Conservation (phyloP, 2,797 vertebrate species). For the Vultur gryphus region DNA sequence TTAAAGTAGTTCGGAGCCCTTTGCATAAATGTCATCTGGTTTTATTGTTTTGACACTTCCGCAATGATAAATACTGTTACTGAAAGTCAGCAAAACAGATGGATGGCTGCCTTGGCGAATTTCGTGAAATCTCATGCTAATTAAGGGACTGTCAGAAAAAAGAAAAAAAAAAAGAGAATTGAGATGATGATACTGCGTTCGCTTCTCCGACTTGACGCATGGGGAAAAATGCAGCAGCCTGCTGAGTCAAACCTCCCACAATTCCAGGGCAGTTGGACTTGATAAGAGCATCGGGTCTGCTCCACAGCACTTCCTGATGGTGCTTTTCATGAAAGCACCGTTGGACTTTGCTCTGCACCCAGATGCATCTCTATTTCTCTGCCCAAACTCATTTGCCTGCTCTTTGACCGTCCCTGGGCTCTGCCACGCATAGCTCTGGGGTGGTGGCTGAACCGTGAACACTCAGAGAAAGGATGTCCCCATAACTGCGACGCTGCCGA, state of each 20-base stretch:
- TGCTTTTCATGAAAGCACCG: fast-evolving
- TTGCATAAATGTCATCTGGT: slow-evolving; percentile 55
- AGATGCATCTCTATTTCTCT: neutral
- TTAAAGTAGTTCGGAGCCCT: slow-evolving; percentile 33
- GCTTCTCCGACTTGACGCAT: neutral
- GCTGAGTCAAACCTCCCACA: neutral
- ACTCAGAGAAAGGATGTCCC: neutral
- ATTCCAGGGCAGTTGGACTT: neutral
- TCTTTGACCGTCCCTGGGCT: neutral
- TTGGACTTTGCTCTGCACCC: neutral
- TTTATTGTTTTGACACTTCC: slow-evolving; percentile 67
- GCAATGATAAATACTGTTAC: slow-evolving; percentile 62
- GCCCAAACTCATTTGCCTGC: neutral
- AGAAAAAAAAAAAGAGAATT: neutral
- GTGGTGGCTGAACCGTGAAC: neutral
- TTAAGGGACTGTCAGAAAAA: slow-evolving; percentile 29
- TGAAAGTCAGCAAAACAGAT: slow-evolving; percentile 64
- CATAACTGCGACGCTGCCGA: fast-evolving
- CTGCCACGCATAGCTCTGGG: neutral
- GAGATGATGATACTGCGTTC: neutral
- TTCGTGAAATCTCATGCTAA: slow-evolving; percentile 61
- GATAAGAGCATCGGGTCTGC: neutral
- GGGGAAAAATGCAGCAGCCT: neutral
- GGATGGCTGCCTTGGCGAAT: slow-evolving; percentile 55
- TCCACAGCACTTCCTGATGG: neutral